These are phyloP conservation scores for Uropetala carovei DNA, from an alignment of 2,888 invertebrate genomes.

Conservation along the genomic window DNA sequence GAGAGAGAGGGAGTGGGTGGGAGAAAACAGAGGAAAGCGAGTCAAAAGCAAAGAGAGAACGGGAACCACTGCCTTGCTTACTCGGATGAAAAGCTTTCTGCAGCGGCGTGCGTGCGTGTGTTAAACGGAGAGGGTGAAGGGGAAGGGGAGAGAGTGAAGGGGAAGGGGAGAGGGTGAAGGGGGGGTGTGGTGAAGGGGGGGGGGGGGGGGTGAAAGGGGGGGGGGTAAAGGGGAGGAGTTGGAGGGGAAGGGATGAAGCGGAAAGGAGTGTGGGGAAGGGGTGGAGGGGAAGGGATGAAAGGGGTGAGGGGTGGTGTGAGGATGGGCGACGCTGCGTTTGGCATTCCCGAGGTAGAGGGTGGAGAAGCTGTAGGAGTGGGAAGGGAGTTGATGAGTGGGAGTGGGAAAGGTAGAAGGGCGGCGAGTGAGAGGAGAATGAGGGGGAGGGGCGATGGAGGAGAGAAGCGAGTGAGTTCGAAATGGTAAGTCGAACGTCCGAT, in stretches of 20 bases:
- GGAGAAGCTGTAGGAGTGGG: background rate
- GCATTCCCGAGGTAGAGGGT: background rate
- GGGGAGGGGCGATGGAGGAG: background rate
- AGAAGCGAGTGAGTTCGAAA: background rate
- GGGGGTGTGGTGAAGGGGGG: background rate
- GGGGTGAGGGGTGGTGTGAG: background rate
- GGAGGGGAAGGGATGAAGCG: background rate
- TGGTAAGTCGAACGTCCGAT: no score
- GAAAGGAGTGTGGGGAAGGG: background rate
- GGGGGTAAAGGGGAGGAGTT: no score
- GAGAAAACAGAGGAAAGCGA: no score
- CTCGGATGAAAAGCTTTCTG: no score
- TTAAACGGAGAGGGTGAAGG: no score
- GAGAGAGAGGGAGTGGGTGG: no score
- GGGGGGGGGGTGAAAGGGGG: background rate
- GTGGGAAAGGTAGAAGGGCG: background rate
- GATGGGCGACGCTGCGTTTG: no score
- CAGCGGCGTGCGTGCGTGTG: no score
- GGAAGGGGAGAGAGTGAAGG: background rate
- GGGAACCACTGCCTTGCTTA: no score
- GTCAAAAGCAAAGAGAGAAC: no score
- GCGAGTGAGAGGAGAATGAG: background rate
- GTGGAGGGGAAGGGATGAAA: background rate
- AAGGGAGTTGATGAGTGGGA: background rate
- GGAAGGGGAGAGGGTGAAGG: background rate